Base-by-base conservation (phyloP, 2,888 invertebrate genomes). In the Sicus ferrugineus region DNA sequence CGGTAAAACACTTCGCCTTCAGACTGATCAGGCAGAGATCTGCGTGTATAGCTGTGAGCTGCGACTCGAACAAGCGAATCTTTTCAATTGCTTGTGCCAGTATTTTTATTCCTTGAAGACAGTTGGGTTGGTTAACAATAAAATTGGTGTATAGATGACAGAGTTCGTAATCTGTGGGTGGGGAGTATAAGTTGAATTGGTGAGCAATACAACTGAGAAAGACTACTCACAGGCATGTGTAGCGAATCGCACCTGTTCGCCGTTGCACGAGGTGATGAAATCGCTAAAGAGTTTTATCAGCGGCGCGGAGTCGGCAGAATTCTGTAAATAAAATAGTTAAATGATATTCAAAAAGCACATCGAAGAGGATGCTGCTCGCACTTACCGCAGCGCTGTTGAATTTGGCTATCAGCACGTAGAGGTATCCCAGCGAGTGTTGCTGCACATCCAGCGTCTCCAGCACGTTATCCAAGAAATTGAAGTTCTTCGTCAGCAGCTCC, bases 11-110 rank as follows among this genome's bases (percentile, higher is more conserved):
- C 86, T 96, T 96, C 58, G 96, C 91, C 71, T 95, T 86, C 63
- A 98, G 88, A 86, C 97, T 96, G 21, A 98, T 87, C 85, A 96
- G 95, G 83, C 96, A 96, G 67, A 98, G 88, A 86, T 96, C 96
- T 19, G 96, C 93, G 86, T 98, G 98, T 75, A 98, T 92, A 2
- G 97, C 94, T 34, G 97, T 98, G 73, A 98, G 87, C 84, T 97
- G 97, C 16, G 94, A 92, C 77, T 95, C 93, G 85, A 91, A 91
- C 23, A 94, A 86, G 81, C 95, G 94, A 76, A 97, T 91, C 85
- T 96, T 96, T 75, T 91, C 89, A 74, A 97, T 95, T 19, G 96
- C 96, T 81, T 90, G 91, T 74, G 90, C 89, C 66, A 98, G 83
- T 66, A 96, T 87, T 80, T 90, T 90, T 70, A 98, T 95, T 21